Base-by-base conservation (phyloP, 2,888 invertebrate genomes). In the Tetragonisca angustula region DNA sequence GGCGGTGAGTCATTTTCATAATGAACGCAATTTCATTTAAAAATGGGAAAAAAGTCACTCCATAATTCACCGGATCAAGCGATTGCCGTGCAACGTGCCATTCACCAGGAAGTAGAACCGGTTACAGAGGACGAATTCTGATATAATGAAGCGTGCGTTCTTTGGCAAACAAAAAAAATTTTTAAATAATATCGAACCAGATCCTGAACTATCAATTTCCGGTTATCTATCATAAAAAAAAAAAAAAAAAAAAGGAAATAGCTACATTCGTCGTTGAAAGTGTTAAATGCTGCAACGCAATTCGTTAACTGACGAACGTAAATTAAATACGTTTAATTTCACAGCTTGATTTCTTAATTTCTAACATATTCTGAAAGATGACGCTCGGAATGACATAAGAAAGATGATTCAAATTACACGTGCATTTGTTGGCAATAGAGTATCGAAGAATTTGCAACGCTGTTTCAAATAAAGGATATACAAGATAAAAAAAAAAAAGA, bases 21-120 rank as follows among this genome's bases (percentile, higher is more conserved):
- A 87, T 80, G 71, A 87, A 79, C 75, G 43, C 36, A 72, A 72
- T 82, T 36, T 52, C 17, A 21, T 52, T 56, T 49, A 27, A 52
- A 72, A 19, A 32, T 21, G 21, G 4, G 9, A 32, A 21, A 19
- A 21, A 50, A 59, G 67, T 56, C 49, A 17, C 56, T 50, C 56
- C n/a, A 24, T 77, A 52, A 69, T 54, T 49, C 59, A 59, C 32
- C 17, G 19, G n/a, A 15, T 49, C n/a, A 21, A 54, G 15, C 36
- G 24, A 36, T 67, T 19, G 27, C 50, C 17, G 61, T 59, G 19
- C 19, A 68, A n/a, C 52, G 17, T 17, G n/a, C n/a, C 49, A 50
- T 61, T 78, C 27, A 43, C 9, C 54, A 13, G 2, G 19, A 65
- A 65, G 24, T 43, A 71, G n/a, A 32, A 71, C 54, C 36, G 19